Percentiles rank a stretch among this genome's conserved stretches.
Evolutionary conservation across 2,888 invertebrate genomes (phyloP).

Genomic region (Cheilosia soror): DNA sequence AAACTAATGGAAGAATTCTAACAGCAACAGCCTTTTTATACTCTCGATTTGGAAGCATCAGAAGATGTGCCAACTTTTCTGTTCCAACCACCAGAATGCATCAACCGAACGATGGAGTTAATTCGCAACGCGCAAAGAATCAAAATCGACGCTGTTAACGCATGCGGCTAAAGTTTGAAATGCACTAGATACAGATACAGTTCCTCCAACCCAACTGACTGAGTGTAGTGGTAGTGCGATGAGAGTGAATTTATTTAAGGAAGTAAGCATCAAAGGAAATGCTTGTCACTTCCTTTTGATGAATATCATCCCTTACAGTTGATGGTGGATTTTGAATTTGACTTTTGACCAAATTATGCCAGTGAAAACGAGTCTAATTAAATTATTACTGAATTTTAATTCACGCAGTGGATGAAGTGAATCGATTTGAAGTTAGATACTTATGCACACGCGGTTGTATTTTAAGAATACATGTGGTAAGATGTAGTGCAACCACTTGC

Average conservation of each 20-base stretch:
- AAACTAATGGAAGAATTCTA: conserved; percentile 67
- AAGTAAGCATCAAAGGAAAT: conserved; percentile 45
- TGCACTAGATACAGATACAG: conserved; percentile 36
- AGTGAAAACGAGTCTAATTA: neutral
- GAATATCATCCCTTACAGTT: conserved; percentile 25
- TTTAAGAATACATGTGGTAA: too few species aligned
- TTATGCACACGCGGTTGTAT: neutral
- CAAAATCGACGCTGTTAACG: conserved; percentile 49
- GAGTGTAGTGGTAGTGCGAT: conserved; percentile 2
- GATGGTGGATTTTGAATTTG: conserved; percentile 32
- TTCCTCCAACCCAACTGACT: neutral
- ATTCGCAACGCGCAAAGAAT: conserved; percentile 53
- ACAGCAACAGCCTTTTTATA: conserved; percentile 59
- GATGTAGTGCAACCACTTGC: too few species aligned
- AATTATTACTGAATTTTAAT: conserved; percentile 1
- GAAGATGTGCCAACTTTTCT: conserved; percentile 35
- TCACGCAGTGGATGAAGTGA: neutral
- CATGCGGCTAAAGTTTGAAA: conserved; percentile 57
- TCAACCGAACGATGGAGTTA: conserved; percentile 17
- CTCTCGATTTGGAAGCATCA: conserved; percentile 28
- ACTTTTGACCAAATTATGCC: conserved; percentile 3
- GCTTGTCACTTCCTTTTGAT: conserved; percentile 30
- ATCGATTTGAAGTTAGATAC: neutral
- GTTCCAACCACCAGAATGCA: conserved; percentile 47
- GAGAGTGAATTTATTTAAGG: conserved; percentile 37